These are phyloP conservation scores for Cyphotilapia sp. DNA, from an alignment of 2,113 vertebrate species.

Conservation along the genomic window DNA sequence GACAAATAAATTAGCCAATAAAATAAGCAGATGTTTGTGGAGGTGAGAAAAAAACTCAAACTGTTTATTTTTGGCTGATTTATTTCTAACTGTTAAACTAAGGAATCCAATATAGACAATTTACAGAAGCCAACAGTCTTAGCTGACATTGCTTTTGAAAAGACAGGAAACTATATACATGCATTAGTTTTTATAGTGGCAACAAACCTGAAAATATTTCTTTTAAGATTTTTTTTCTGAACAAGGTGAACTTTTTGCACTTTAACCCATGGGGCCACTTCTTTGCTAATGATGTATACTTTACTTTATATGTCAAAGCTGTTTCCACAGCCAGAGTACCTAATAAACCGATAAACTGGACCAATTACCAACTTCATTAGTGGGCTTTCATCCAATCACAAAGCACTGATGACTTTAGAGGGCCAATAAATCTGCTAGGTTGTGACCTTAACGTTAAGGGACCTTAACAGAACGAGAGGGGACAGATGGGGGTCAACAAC, in stretches of 20 bases:
- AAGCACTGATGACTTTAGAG: conserved; percentile 65
- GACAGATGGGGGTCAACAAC: conserved; percentile 61
- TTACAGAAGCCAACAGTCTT: not conserved
- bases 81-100: not conserved
- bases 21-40: not conserved
- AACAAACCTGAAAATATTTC: not conserved
- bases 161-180: not conserved
- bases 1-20: not conserved
- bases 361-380: conserved; percentile 75
- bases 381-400: conserved; percentile 54
- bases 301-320: conserved; percentile 33
- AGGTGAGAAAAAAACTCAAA: not conserved
- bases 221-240: not conserved
- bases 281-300: conserved; percentile 32
- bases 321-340: conserved; percentile 47
- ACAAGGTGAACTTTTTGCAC: not conserved
- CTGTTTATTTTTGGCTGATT: not conserved
- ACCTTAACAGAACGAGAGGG: conserved; percentile 42
- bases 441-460: conserved; percentile 53
- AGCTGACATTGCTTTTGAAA: not conserved
- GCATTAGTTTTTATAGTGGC: fast-evolving
- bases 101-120: not conserved
- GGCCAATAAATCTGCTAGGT: conserved; percentile 66
- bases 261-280: not conserved
- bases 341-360: conserved; percentile 66